Percentiles rank a stretch among this genome's conserved stretches.
Evolutionary conservation across 2,113 vertebrate genomes (phyloP).

Genomic region (Tetrax tetrax): DNA sequence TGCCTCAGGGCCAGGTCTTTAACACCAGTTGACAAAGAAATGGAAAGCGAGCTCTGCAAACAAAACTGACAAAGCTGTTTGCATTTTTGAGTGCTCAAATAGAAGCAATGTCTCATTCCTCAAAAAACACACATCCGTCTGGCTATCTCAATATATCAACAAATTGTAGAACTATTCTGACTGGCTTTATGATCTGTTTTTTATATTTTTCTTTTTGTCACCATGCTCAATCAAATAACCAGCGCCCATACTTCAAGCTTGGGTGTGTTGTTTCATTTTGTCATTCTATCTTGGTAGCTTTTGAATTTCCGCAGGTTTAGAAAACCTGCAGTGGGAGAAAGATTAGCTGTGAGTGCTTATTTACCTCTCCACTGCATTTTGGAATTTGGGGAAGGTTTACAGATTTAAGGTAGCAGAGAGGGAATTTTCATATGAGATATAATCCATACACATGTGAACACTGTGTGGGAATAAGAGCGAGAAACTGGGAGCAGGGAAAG

Average conservation of each 20-base stretch:
- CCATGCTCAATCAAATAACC: not conserved
- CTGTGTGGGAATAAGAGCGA: not conserved
- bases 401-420: not conserved
- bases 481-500: not conserved
- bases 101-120: not conserved
- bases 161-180: slow-evolving; percentile 1
- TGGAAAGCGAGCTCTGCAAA: not conserved
- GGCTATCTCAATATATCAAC: not conserved
- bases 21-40: not conserved
- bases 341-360: not conserved
- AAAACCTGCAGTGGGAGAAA: not conserved
- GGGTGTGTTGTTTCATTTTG: slow-evolving; percentile 1
- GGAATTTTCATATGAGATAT: not conserved
- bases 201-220: slow-evolving; percentile 16
- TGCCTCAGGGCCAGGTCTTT: slow-evolving; percentile 12
- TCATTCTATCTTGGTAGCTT: not conserved
- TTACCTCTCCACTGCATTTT: not conserved
- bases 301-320: slow-evolving; percentile 8
- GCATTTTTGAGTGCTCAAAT: not conserved
- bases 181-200: slow-evolving; percentile 10
- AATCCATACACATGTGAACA: not conserved
- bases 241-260: not conserved
- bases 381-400: not conserved
- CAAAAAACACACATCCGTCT: not conserved
- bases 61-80: not conserved